phyloP scores from a whole-genome alignment of 2,797 vertebrate genomes.

The Pseudocheirus occidentalis region DNA sequence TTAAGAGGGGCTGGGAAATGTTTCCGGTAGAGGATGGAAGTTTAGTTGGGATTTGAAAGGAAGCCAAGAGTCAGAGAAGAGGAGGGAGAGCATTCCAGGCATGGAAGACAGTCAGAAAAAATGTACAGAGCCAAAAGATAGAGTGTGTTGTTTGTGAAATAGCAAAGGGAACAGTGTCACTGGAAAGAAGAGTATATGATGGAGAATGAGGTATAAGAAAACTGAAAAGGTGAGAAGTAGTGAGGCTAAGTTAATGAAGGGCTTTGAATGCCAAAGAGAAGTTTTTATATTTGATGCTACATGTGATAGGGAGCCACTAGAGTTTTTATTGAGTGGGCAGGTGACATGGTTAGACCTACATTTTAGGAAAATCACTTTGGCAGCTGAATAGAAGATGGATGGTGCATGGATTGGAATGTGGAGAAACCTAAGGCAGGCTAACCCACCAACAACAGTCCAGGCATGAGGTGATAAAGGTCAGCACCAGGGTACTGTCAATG shows the following conservation, averaged over 20 bases:
- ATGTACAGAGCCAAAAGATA: neutral
- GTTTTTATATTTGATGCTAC: neutral
- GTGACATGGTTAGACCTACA: neutral
- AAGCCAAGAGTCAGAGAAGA: neutral
- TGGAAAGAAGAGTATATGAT: neutral
- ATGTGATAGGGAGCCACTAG: neutral
- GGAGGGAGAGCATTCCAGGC: too few relatives aligned
- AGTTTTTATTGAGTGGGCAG: neutral
- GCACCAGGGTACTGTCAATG: too few relatives aligned
- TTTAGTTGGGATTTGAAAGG: neutral
- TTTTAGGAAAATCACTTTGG: neutral
- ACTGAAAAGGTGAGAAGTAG: neutral
- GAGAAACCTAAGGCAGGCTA: neutral
- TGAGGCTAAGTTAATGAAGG: neutral
- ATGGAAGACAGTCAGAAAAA: neutral
- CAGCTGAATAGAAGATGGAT: neutral
- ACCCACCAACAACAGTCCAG: neutral
- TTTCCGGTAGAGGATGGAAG: neutral
- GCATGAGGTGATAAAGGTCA: neutral
- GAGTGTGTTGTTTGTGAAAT: neutral
- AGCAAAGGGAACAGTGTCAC: neutral
- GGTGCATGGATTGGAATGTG: neutral
- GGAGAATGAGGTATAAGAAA: neutral
- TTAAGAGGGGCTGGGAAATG: neutral
- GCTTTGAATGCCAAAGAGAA: neutral